These are phyloP conservation scores for Galendromus occidentalis DNA, from an alignment of 1,140 invertebrate species.

Conservation along the genomic window DNA sequence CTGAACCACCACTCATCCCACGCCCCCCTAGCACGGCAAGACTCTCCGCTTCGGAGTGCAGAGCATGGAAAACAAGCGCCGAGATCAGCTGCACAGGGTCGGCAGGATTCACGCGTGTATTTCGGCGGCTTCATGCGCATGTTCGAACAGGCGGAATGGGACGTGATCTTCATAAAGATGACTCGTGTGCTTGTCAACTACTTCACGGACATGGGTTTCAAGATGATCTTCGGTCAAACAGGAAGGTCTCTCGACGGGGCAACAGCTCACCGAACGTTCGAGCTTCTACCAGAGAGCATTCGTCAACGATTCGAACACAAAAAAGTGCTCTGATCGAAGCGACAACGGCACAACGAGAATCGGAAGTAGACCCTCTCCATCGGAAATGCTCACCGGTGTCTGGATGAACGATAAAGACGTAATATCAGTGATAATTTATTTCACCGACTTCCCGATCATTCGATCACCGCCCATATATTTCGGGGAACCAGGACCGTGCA, in stretches of 20 bases:
- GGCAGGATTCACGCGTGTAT: background rate
- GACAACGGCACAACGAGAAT: background rate
- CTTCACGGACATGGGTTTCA: conserved; percentile 8
- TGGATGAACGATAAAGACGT: too few relatives aligned
- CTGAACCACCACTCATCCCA: too few relatives aligned
- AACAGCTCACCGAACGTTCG: background rate
- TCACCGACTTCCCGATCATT: too few relatives aligned
- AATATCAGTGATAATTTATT: too few relatives aligned
- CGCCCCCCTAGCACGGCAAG: too few relatives aligned
- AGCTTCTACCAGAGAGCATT: background rate
- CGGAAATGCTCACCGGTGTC: too few relatives aligned
- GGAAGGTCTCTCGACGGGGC: background rate
- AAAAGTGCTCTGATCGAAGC: background rate
- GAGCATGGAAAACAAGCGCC: too few relatives aligned
- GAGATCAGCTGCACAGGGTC: background rate
- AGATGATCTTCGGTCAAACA: conserved; percentile 9
- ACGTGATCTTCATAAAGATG: conserved; percentile 8
- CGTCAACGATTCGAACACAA: too few relatives aligned
- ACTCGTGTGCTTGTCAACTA: conserved; percentile 6
- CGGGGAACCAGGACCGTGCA: too few relatives aligned
- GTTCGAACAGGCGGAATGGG: conserved; percentile 6
- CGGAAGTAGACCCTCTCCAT: too few relatives aligned
- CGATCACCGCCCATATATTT: too few relatives aligned
- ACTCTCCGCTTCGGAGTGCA: too few relatives aligned
- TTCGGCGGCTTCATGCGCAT: conserved; percentile 7